Evolutionary conservation across 2,888 invertebrate species (phyloP), one percentile per base, ranked within the genome.

Genomic region (Tuta absoluta): DNA sequence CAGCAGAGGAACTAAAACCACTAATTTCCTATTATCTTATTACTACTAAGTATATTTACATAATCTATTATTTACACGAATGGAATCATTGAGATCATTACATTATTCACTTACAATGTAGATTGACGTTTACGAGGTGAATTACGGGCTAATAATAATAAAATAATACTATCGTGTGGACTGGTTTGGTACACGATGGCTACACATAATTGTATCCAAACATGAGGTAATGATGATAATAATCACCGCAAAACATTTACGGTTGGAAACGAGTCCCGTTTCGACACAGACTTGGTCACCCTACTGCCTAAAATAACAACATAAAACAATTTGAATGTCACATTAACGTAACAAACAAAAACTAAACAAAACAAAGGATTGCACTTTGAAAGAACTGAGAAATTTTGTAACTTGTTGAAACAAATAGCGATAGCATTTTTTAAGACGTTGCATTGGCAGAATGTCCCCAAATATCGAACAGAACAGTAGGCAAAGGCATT

Each of bases 21-120:
- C 70, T 77, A 75, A 75, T 76, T 73, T 76, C 2, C 74, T 80
- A 62, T n/a, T 17, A 83, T 68, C 72, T 78, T 79, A 74, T 71
- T 75, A 75, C 72, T 65, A 64, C 78, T 87, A n/a, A n/a, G n/a
- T n/a, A 86, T 89, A 89, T 90, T 82, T 90, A 91, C 86, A 89
- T 33, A 71, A 81, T 69, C 73, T 69, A 56, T 80, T 90, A 90
- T 90, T 82, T 91, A 91, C 89, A 90, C 82, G 87, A 85, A 90
- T 89, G 91, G 91, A 91, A 90, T 91, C 87, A 86, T 87, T 91
- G 91, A 91, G 91, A 91, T 91, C 91, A 90, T 88, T 87, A 87
- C 82, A 87, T 83, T 85, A 45, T 51, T 81, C 83, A 82, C 81
- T 81, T 82, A 81, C 75, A 81, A 75, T 75, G 76, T 79, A 80